Base-by-base conservation (phyloP, 2,888 invertebrate genomes). In the Xanthostigma xanthostigma region DNA sequence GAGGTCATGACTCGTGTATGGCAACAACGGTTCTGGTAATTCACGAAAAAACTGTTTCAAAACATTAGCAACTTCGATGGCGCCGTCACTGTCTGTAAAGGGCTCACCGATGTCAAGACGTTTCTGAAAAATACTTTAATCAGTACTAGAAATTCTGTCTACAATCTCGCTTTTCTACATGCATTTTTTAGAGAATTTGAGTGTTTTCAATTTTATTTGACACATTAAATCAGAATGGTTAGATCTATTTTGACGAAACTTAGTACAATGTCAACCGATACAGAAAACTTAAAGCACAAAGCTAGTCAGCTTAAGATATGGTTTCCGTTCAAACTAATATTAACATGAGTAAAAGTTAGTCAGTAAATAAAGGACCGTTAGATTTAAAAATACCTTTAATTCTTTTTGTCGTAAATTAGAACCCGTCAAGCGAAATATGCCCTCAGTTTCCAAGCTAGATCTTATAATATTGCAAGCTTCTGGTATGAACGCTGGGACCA, bases 351-450 rank as follows among this genome's bases (percentile, higher is more conserved):
- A 27, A 27, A 27, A 6, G 6, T 6, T 27, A 27, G 6, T 27
- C 27, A 27, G 38, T 45, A 33, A 11, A 37, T 12, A 34, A 1
- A 36, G 11, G 27, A 6, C 14, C 10, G 40, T 9, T 10, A 49
- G 43, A 46, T 36, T 41, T 41, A 11, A 52, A 50, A 65, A 60
- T 63, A 85, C 84, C 69, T 82, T 82, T 17, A 92, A 77, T 64
- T 89, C 88, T 60, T 81, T 84, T 65, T 90, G 89, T 52, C 91
- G 74, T 37, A 78, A 73, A 57, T 85, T 78, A 1, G 90, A 88
- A 11, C 92, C 93, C 44, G 89, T 88, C 70, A 90, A 92, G 8
- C 93, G 75, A 64, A 93, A 93, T 44, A 93, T 67, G 1, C 93
- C 93, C 63, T 92, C 92, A 14, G 81, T 78, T 48, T 77, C 74